Evolutionary conservation across 2,113 vertebrate species (phyloP).

Genomic region (Echinops telfairi): DNA sequence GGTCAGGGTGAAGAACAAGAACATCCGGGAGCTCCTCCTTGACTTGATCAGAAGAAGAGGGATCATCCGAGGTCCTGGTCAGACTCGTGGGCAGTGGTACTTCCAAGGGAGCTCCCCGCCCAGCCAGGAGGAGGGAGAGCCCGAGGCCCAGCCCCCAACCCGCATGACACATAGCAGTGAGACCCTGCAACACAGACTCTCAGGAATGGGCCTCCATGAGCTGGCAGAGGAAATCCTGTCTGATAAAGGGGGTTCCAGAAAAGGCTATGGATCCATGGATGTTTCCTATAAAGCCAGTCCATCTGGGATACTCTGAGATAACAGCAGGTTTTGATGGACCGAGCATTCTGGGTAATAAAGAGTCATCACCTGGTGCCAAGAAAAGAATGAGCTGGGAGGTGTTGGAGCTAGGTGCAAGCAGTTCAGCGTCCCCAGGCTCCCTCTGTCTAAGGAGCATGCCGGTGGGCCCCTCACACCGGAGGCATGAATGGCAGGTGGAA

Average conservation of each 20-base stretch:
- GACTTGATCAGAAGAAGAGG: neutral
- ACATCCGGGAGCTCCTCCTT: slow-evolving; percentile 71
- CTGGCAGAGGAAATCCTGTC: neutral
- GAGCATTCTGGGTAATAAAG: neutral
- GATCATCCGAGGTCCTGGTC: neutral
- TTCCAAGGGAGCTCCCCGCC: rapidly evolving
- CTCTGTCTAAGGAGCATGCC: neutral
- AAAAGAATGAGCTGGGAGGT: too few relatives aligned
- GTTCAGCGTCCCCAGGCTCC: neutral
- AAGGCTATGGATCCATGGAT: neutral
- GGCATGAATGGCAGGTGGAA: too few relatives aligned
- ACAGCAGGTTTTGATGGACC: neutral
- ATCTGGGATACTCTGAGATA: neutral
- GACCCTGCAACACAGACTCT: neutral
- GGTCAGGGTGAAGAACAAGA: slow-evolving; percentile 78
- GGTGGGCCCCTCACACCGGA: rapidly evolving
- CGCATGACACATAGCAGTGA: rapidly evolving
- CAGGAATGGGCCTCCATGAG: rapidly evolving
- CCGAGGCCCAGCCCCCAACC: rapidly evolving
- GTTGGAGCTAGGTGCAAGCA: neutral
- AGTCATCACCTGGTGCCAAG: neutral
- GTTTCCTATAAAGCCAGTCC: neutral
- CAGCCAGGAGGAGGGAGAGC: too few relatives aligned
- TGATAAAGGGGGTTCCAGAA: neutral
- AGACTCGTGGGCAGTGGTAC: rapidly evolving